phyloP scores from a whole-genome alignment of 2,888 invertebrate species.

The Didymodactylos carnosus region DNA sequence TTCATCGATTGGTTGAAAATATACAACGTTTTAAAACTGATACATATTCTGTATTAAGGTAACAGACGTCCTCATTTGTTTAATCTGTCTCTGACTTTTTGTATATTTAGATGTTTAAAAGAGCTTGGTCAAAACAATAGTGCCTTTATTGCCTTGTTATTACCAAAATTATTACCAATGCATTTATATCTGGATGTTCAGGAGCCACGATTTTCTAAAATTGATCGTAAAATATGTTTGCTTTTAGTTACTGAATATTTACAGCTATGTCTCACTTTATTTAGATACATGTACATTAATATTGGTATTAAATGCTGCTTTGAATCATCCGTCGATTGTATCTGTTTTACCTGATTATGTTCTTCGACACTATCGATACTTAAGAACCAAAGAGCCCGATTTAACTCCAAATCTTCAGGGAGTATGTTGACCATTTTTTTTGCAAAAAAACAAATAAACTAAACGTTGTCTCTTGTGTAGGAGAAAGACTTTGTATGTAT shows the following conservation, averaged over 20 bases:
- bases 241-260: too few relatives aligned
- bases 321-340: neutral
- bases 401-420: neutral
- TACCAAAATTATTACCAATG: neutral
- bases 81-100: neutral
- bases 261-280: neutral
- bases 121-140: neutral
- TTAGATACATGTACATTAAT: neutral
- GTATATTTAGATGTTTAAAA: neutral
- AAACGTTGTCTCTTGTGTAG: neutral
- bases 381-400: neutral
- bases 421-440: too few relatives aligned
- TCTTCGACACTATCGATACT: neutral
- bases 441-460: too few relatives aligned
- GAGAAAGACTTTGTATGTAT: neutral
- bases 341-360: neutral
- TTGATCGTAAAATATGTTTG: too few relatives aligned
- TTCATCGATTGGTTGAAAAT: neutral
- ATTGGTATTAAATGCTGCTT: neutral
- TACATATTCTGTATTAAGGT: neutral
- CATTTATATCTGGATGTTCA: neutral
- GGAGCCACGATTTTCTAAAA: neutral
- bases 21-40: neutral
- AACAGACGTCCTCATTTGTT: neutral
- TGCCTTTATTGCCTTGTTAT: neutral